A percentile compares a stretch with the other conserved stretches of the same genome.
Evolutionary conservation across 2,888 invertebrate genomes (phyloP).

Genomic region (Spodoptera picta): DNA sequence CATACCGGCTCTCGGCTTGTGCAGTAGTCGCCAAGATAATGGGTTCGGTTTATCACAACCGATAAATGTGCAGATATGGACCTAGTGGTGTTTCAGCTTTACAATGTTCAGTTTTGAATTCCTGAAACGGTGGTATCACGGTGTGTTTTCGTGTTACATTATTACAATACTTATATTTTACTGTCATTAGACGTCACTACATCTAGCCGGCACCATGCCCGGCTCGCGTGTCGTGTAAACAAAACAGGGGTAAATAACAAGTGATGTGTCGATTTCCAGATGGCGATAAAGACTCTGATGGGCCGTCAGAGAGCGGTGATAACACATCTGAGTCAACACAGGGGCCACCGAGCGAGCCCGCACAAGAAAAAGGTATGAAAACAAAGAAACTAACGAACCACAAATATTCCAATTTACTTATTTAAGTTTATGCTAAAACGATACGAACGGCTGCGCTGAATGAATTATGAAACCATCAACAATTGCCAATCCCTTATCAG

Average conservation of each 20-base stretch:
- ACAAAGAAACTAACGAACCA: slow-evolving; percentile 19
- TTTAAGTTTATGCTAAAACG: slow-evolving; percentile 11
- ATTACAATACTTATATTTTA: slow-evolving; percentile 10
- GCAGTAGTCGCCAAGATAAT: slow-evolving; percentile 65
- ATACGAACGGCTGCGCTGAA: slow-evolving; percentile 1
- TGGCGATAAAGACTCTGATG: slow-evolving; percentile 87
- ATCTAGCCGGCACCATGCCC: slow-evolving; percentile 14
- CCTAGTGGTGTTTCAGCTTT: slow-evolving; percentile 66
- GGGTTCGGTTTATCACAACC: slow-evolving; percentile 73
- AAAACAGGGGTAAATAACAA: slow-evolving; percentile 60
- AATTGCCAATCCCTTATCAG: slow-evolving; percentile 51
- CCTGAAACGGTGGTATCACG: slow-evolving; percentile 84
- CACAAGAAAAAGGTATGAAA: slow-evolving; percentile 84
- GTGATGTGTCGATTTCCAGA: slow-evolving; percentile 73
- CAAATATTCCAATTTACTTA: slow-evolving; percentile 8
- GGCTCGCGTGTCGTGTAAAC: slow-evolving; percentile 54
- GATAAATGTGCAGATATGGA: slow-evolving; percentile 76
- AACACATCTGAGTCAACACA: slow-evolving; percentile 85
- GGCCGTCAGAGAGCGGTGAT: slow-evolving; percentile 86
- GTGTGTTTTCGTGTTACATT: slow-evolving; percentile 68
- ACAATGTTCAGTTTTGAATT: slow-evolving; percentile 86
- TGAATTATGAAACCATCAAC: slow-evolving; percentile 41
- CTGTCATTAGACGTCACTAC: slow-evolving; percentile 34
- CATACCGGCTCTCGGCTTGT: slow-evolving; percentile 34
- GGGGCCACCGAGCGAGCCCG: slow-evolving; percentile 80